Conservation (phyloP, 1,140 invertebrate genomes). For the Pentalonia nigronervosa region DNA sequence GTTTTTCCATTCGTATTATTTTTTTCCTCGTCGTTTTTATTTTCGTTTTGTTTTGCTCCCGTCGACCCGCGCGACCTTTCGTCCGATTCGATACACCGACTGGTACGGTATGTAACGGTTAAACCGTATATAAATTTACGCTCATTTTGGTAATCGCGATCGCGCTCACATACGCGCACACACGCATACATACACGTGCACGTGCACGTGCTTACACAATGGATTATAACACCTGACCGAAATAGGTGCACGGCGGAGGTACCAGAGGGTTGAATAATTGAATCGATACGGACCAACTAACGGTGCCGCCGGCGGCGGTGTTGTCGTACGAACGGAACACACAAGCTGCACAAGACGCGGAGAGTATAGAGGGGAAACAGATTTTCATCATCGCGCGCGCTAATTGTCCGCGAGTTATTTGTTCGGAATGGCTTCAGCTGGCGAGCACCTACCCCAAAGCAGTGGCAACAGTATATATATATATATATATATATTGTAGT, state of each 20-base stretch:
- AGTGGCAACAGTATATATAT: neutral
- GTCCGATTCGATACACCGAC: neutral
- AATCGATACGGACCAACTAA: conserved; percentile 45
- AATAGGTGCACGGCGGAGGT: neutral
- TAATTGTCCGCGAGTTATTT: neutral
- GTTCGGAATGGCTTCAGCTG: neutral
- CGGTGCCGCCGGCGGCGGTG: neutral
- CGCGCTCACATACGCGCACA: neutral
- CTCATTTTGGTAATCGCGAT: neutral
- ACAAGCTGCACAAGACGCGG: neutral
- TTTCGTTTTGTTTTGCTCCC: neutral
- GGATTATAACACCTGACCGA: conserved; percentile 47
- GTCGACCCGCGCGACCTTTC: neutral
- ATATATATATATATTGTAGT: neutral
- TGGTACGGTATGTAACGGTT: neutral
- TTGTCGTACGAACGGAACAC: neutral
- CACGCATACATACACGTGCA: neutral
- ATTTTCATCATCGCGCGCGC: conserved; percentile 21
- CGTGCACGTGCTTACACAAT: neutral
- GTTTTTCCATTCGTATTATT: neutral
- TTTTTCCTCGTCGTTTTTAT: neutral
- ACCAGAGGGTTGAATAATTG: conserved; percentile 33
- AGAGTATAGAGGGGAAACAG: neutral
- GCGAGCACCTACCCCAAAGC: neutral
- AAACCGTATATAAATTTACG: neutral